Conservation (phyloP, 2,113 vertebrate genomes). For the Rynchops niger region DNA sequence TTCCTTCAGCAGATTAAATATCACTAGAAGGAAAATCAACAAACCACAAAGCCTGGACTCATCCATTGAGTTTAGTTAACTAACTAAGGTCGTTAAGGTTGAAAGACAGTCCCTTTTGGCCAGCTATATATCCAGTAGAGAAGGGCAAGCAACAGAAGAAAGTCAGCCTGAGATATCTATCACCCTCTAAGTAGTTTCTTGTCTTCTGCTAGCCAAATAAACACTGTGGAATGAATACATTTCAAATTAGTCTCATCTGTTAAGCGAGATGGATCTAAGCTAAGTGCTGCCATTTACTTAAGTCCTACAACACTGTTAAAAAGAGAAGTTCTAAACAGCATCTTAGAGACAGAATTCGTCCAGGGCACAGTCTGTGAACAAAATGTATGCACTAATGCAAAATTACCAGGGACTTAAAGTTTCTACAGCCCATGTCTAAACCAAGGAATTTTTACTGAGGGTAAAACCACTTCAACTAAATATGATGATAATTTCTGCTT, state of each 20-base stretch:
- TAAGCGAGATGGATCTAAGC: neutral
- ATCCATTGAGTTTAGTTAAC: neutral
- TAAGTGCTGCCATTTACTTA: neutral
- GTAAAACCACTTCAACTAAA: neutral
- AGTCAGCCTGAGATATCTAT: neutral
- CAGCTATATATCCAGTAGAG: neutral
- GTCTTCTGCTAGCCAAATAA: neutral
- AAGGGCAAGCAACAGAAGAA: neutral
- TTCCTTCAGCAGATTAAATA: slow-evolving; percentile 16
- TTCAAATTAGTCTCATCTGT: neutral
- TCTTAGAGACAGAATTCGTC: neutral
- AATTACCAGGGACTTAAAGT: neutral
- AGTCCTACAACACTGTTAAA: neutral
- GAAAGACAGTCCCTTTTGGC: neutral
- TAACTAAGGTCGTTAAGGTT: neutral
- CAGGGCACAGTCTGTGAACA: neutral
- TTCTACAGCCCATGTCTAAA: neutral
- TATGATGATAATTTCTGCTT: neutral
- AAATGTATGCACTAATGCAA: neutral
- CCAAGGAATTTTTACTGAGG: neutral
- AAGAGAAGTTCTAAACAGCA: neutral
- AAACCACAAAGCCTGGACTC: neutral
- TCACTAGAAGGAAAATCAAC: neutral
- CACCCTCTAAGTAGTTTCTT: neutral
- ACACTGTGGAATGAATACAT: neutral